Evolutionary conservation across 2,113 vertebrate genomes (phyloP).

Genomic region (Pangasianodon gigas): DNA sequence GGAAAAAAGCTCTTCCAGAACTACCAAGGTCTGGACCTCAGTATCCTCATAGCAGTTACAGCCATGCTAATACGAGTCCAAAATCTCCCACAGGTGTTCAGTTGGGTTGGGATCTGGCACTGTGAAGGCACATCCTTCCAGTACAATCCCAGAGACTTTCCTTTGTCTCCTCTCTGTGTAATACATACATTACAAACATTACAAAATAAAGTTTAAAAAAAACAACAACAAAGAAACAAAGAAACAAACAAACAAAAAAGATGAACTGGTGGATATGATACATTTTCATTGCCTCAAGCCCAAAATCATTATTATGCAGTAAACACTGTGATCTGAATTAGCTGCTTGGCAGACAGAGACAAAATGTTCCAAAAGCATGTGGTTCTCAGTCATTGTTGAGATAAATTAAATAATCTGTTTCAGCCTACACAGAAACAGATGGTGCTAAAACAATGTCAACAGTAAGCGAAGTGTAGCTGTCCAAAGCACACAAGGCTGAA

Average conservation of each 20-base stretch:
- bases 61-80: background rate
- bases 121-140: background rate
- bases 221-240: too few relatives aligned
- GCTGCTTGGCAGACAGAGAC: background rate
- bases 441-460: background rate
- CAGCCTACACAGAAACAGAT: conserved; percentile 33
- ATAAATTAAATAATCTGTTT: conserved; percentile 23
- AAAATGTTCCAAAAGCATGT: conserved; percentile 14
- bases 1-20: background rate
- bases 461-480: background rate
- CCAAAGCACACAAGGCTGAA: conserved; percentile 29
- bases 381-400: background rate
- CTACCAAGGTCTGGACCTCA: background rate
- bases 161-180: background rate
- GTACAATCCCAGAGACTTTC: background rate
- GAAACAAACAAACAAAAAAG: background rate
- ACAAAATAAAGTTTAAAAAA: background rate
- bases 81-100: background rate
- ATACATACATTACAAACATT: background rate
- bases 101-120: background rate
- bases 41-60: background rate
- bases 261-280: background rate
- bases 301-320: background rate
- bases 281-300: background rate
- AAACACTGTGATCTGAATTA: background rate